These are phyloP conservation scores for Cygnus buccinator DNA, from an alignment of 2,113 vertebrate genomes.

Conservation along the genomic window DNA sequence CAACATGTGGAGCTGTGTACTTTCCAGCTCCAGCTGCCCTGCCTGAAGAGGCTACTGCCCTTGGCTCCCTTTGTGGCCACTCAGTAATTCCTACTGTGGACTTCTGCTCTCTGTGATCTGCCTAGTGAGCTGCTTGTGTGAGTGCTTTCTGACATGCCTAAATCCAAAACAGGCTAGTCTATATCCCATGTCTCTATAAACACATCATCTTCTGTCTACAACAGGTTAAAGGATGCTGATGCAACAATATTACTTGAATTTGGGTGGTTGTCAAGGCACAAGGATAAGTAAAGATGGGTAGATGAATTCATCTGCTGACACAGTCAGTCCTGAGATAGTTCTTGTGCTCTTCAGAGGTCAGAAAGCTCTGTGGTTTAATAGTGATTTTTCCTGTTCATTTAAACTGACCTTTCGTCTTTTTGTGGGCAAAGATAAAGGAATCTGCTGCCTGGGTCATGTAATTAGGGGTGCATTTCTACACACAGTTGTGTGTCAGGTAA, in stretches of 20 bases:
- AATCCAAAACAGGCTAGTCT: not conserved
- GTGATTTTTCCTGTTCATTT: not conserved
- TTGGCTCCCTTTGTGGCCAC: too few species aligned
- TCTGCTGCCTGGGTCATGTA: not conserved
- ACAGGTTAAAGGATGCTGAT: not conserved
- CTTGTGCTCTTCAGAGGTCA: not conserved
- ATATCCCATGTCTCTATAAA: not conserved
- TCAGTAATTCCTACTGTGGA: too few species aligned
- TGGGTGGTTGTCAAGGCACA: not conserved
- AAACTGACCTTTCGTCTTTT: not conserved
- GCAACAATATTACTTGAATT: not conserved
- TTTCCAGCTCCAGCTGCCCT: not conserved
- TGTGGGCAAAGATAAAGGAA: not conserved
- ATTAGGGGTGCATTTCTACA: not conserved
- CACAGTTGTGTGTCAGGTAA: not conserved
- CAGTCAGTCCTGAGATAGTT: not conserved
- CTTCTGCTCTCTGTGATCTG: not conserved
- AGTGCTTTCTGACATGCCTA: not conserved
- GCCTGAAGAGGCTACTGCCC: not conserved
- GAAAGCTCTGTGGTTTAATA: not conserved
- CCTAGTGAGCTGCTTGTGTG: fast-evolving
- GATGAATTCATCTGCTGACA: not conserved
- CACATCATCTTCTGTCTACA: not conserved
- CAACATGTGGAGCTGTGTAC: not conserved
- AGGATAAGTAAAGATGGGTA: not conserved